A percentile compares a stretch with the other conserved stretches of the same genome.
Conservation (phyloP, 2,797 vertebrate genomes). For the Numenius phaeopus region DNA sequence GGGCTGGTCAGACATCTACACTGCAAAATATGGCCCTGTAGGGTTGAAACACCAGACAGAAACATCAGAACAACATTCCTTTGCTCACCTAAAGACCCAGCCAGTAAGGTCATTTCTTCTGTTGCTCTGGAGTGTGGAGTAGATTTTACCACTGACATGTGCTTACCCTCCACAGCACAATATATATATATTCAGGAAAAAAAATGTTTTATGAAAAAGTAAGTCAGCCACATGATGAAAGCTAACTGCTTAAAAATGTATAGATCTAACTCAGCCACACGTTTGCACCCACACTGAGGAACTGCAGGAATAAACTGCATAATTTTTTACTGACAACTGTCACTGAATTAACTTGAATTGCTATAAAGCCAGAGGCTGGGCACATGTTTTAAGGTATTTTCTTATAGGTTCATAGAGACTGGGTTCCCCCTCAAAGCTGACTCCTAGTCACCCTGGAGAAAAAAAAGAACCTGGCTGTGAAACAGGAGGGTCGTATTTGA, state of each 20-base stretch:
- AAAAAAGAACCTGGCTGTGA: background rate
- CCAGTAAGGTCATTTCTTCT: background rate
- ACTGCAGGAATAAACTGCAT: background rate
- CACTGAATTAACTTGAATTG: background rate
- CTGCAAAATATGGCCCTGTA: background rate
- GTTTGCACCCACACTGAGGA: background rate
- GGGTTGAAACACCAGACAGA: constrained; percentile 1
- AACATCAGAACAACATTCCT: constrained; percentile 5
- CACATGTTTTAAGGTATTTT: background rate
- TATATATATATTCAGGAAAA: background rate
- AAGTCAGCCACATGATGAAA: background rate
- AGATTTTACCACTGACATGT: background rate
- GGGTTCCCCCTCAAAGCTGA: background rate
- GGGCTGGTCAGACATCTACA: background rate
- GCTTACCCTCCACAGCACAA: background rate
- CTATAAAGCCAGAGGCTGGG: background rate
- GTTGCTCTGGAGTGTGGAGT: background rate
- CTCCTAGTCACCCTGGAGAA: background rate
- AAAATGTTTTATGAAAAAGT: background rate
- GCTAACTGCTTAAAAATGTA: background rate
- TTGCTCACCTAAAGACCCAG: background rate
- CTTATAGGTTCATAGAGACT: background rate
- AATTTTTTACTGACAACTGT: background rate
- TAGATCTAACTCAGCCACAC: background rate
- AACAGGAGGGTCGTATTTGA: background rate